Evolutionary conservation across 2,797 vertebrate genomes (phyloP).

Genomic region (Galaxias olidus): DNA sequence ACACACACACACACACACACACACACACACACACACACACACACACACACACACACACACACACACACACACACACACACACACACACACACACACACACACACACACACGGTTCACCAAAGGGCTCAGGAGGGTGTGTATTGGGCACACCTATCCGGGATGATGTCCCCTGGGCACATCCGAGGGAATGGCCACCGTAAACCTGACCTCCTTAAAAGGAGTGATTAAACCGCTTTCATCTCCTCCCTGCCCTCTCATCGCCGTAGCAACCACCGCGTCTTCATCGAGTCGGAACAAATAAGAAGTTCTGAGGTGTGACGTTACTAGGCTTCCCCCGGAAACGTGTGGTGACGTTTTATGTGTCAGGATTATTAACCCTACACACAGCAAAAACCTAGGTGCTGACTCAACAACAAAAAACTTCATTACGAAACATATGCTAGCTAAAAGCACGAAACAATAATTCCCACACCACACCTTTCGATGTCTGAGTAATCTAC

Average conservation of each 20-base stretch:
- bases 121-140: not conserved
- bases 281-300: slow-evolving; percentile 48
- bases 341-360: not conserved
- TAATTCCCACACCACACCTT: no score
- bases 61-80: slow-evolving; percentile 9
- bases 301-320: slow-evolving; percentile 27
- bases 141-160: slow-evolving; percentile 51
- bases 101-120: slow-evolving; percentile 4
- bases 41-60: slow-evolving; percentile 5
- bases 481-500: no score
- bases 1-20: not conserved
- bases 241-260: slow-evolving; percentile 44
- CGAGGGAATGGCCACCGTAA: slow-evolving; percentile 32
- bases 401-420: no score
- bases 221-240: slow-evolving; percentile 71
- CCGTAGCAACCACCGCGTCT: not conserved
- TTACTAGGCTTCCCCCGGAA: no score
- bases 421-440: no score
- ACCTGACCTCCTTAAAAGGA: slow-evolving; percentile 51
- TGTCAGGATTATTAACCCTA: no score
- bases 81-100: slow-evolving; percentile 6
- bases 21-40: slow-evolving; percentile 1
- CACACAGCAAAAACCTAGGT: no score
- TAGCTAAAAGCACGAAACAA: no score
- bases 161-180: slow-evolving; percentile 59